phyloP scores from a whole-genome alignment of 1,140 invertebrate genomes.

The Pseudomyrmex gracilis region DNA sequence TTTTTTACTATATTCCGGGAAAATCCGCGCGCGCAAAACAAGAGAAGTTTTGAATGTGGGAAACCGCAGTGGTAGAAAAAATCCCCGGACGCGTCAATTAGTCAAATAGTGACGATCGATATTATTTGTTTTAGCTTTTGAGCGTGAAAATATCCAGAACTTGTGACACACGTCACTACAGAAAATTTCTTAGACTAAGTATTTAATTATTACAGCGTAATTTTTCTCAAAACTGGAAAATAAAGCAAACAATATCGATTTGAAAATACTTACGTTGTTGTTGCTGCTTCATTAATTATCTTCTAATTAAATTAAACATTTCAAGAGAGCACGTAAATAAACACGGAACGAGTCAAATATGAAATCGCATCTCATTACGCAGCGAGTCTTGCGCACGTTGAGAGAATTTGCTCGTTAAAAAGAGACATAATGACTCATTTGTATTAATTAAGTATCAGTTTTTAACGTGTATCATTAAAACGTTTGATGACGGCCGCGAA shows the following conservation, averaged over 20 bases:
- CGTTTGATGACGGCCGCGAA: constrained; percentile 23
- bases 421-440: constrained; percentile 24
- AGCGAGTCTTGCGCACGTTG: background rate
- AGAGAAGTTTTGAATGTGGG: constrained; percentile 9
- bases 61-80: constrained; percentile 12
- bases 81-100: background rate
- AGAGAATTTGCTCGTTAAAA: background rate
- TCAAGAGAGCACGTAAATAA: background rate
- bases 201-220: too few species aligned
- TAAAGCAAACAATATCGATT: background rate
- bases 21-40: constrained; percentile 3
- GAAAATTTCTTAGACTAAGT: too few species aligned
- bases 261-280: constrained; percentile 15
- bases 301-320: constrained; percentile 11
- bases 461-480: constrained; percentile 46
- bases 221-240: background rate
- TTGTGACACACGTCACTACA: too few species aligned
- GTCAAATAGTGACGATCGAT: background rate
- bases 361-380: background rate
- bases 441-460: constrained; percentile 43
- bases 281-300: background rate
- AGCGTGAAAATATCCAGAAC: too few species aligned
- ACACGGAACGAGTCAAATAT: background rate
- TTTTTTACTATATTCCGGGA: constrained; percentile 15
- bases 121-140: background rate